phyloP scores from a whole-genome alignment of 2,113 vertebrate species.

The Calyptomena viridis region DNA sequence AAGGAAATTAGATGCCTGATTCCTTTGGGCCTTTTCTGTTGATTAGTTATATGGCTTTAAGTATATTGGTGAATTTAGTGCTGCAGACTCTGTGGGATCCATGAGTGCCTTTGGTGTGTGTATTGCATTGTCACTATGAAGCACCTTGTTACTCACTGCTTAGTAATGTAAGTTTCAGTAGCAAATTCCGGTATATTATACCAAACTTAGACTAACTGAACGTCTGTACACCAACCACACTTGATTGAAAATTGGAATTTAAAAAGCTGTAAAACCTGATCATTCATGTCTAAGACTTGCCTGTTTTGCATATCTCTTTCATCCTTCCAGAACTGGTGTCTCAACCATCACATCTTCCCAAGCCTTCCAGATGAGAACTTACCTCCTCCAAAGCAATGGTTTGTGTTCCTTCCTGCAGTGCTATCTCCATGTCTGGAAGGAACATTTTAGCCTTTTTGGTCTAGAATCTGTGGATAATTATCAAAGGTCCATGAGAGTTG shows the following conservation, averaged over 20 bases:
- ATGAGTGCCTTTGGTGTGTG: accelerated
- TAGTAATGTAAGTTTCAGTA: background rate
- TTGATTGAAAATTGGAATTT: background rate
- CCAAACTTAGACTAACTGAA: background rate
- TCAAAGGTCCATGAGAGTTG: accelerated
- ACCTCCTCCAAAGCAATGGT: background rate
- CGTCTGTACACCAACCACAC: background rate
- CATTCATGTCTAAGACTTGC: background rate
- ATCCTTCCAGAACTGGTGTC: background rate
- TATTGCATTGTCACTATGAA: background rate
- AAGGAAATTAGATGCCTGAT: background rate
- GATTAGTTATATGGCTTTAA: background rate
- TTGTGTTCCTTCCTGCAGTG: background rate
- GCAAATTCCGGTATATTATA: background rate
- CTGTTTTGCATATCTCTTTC: background rate
- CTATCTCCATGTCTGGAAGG: accelerated
- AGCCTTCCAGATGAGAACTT: background rate
- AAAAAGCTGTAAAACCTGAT: background rate
- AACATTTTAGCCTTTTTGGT: background rate
- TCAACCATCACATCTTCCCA: background rate
- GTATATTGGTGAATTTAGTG: background rate
- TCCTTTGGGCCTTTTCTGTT: background rate
- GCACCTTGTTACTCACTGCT: background rate
- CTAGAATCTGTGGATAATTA: background rate
- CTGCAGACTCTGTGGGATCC: background rate